phyloP scores from a whole-genome alignment of 2,113 vertebrate species.

The Piaya cayana region DNA sequence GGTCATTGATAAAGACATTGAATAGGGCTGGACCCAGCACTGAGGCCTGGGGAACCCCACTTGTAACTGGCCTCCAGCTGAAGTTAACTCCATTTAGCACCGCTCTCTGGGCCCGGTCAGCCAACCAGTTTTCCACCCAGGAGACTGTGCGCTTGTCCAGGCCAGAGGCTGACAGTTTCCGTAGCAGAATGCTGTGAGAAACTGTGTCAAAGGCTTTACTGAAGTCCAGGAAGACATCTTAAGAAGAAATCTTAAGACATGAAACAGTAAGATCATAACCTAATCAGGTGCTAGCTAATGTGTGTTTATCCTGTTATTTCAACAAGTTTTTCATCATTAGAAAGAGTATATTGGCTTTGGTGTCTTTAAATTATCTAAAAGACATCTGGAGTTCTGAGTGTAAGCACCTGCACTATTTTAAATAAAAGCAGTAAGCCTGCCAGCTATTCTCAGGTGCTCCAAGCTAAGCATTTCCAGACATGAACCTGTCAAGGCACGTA shows the following conservation, averaged over 20 bases:
- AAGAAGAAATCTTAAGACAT: background rate
- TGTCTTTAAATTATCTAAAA: background rate
- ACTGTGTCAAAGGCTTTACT: no score
- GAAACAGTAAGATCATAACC: background rate
- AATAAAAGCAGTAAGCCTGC: conserved; percentile 10
- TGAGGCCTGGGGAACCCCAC: no score
- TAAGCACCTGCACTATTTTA: conserved; percentile 15
- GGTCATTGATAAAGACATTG: no score
- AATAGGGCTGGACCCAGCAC: no score
- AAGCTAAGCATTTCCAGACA: conserved; percentile 43
- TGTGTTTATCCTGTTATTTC: background rate
- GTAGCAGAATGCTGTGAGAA: no score
- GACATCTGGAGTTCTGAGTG: conserved; percentile 27
- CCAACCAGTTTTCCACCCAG: no score
- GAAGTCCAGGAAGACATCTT: no score
- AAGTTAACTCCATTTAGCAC: no score
- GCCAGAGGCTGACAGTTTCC: no score
- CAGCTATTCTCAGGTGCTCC: conserved; percentile 28
- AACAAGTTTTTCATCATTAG: background rate
- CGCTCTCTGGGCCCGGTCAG: no score
- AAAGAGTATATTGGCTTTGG: background rate
- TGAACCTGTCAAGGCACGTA: background rate
- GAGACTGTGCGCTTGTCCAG: no score
- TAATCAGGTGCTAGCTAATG: background rate
- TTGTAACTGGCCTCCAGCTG: no score